A percentile compares a stretch with the other conserved stretches of the same genome.
These are phyloP conservation scores for Megastigmus dorsalis DNA, from an alignment of 2,888 invertebrate genomes.

Conservation along the genomic window DNA sequence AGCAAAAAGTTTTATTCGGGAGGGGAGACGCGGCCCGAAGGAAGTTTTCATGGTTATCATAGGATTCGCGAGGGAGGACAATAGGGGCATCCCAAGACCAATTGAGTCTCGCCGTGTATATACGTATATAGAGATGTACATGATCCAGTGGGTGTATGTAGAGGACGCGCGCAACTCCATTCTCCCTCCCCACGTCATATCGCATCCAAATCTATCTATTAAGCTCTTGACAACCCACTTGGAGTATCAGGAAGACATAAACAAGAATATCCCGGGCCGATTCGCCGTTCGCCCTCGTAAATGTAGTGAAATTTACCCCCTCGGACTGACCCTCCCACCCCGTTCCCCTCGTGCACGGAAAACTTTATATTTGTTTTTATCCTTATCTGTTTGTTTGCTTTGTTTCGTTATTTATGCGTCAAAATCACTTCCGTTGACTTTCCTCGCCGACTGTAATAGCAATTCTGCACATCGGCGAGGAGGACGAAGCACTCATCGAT, in stretches of 20 bases:
- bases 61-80: not conserved
- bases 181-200: constrained; percentile 66
- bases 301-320: constrained; percentile 52
- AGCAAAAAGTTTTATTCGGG: no score
- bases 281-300: constrained; percentile 39
- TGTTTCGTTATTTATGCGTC: constrained; percentile 36
- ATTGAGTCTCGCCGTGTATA: constrained; percentile 26
- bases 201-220: constrained; percentile 66
- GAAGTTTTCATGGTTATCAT: constrained; percentile 53
- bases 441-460: no score
- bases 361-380: constrained; percentile 47
- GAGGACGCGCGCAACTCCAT: constrained; percentile 38
- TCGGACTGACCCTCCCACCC: constrained; percentile 16
- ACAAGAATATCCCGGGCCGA: constrained; percentile 43
- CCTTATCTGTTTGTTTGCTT: constrained; percentile 42
- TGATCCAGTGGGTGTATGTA: constrained; percentile 62
- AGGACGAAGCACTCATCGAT: no score
- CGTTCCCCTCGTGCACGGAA: no score
- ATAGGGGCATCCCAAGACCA: constrained; percentile 24
- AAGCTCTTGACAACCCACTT: constrained; percentile 51
- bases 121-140: not conserved
- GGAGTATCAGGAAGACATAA: constrained; percentile 53
- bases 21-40: not conserved
- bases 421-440: not conserved
- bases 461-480: no score